phyloP scores from a whole-genome alignment of 2,797 vertebrate genomes.

The Hoplostethus mediterraneus region DNA sequence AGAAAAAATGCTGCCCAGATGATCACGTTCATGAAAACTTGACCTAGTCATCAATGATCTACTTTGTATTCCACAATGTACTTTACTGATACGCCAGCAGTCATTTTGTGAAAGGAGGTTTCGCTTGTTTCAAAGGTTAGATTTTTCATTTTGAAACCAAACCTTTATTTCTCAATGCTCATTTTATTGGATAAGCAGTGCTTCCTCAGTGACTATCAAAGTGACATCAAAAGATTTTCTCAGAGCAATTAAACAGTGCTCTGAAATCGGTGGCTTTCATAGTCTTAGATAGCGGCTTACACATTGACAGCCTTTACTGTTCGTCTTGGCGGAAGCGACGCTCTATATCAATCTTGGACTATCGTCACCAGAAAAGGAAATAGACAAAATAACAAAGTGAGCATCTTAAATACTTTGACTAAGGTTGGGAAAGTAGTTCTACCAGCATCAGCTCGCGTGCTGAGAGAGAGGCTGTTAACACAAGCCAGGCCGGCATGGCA shows the following conservation, averaged over 20 bases:
- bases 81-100: no score
- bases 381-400: conserved; percentile 11
- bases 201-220: background rate
- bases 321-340: no score
- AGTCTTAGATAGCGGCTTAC: background rate
- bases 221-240: background rate
- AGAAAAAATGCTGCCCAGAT: background rate
- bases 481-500: conserved; percentile 8
- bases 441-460: conserved; percentile 25
- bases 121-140: no score
- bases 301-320: background rate
- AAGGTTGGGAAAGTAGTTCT: conserved; percentile 6
- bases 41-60: no score
- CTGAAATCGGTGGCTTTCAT: background rate
- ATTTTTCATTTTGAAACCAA: no score
- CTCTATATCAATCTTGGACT: conserved; percentile 3
- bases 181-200: background rate
- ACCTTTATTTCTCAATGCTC: background rate
- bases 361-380: background rate
- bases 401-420: conserved; percentile 11
- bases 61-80: no score
- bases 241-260: background rate
- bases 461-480: conserved; percentile 20
- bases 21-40: no score
- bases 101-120: no score